Conservation (phyloP, 2,888 invertebrate genomes). For the Steromphala cineraria region DNA sequence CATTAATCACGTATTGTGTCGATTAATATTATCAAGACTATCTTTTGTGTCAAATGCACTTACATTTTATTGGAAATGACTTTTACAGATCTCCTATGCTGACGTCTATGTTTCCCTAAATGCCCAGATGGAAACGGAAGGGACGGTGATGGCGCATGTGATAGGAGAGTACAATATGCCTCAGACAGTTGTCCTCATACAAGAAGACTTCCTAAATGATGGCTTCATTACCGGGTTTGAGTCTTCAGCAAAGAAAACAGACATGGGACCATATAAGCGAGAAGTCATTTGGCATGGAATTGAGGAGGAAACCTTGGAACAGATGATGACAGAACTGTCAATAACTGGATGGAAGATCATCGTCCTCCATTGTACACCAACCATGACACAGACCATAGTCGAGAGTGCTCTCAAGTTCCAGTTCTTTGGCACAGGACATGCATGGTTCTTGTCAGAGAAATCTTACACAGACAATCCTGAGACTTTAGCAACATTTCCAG, state of each 20-base stretch:
- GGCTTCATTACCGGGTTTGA: constrained; percentile 54
- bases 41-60: too few species aligned
- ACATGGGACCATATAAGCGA: constrained; percentile 28
- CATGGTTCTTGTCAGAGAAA: constrained; percentile 65
- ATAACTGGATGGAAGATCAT: constrained; percentile 46
- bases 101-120: constrained; percentile 35
- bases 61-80: too few species aligned
- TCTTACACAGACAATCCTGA: constrained; percentile 34
- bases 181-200: constrained; percentile 47
- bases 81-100: constrained; percentile 30
- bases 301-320: constrained; percentile 22
- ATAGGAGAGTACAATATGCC: constrained; percentile 47
- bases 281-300: constrained; percentile 17
- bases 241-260: constrained; percentile 19
- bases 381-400: constrained; percentile 49
- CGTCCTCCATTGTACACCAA: constrained; percentile 52
- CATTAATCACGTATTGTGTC: too few species aligned
- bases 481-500: constrained; percentile 32
- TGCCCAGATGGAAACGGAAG: constrained; percentile 36
- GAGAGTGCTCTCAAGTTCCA: constrained; percentile 45
- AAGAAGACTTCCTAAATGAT: constrained; percentile 44
- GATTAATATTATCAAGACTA: too few species aligned
- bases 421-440: constrained; percentile 61
- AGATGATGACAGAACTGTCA: constrained; percentile 36
- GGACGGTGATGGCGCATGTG: constrained; percentile 44